Evolutionary conservation across 2,797 vertebrate genomes (phyloP).

Genomic region (Pogonophryne albipinna): DNA sequence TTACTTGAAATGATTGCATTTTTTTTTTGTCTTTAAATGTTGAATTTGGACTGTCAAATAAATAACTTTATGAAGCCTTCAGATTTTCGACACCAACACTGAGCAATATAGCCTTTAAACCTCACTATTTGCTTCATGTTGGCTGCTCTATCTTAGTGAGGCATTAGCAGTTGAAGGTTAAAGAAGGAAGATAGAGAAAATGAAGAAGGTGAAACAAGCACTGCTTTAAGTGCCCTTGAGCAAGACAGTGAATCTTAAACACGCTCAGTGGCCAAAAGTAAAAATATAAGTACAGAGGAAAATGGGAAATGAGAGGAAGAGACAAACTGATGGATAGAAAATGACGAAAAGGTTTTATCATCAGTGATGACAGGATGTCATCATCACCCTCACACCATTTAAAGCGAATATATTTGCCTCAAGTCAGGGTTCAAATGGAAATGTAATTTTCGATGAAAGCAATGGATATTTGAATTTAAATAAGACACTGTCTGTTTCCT

Average conservation of each 20-base stretch:
- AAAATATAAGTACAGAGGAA: constrained; percentile 43
- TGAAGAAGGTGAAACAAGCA: constrained; percentile 35
- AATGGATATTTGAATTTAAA: constrained; percentile 11
- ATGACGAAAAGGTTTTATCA: constrained; percentile 72
- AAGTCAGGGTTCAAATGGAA: constrained; percentile 47
- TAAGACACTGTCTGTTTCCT: constrained; percentile 3
- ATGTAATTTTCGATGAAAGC: constrained; percentile 37
- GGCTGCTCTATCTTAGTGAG: constrained; percentile 5
- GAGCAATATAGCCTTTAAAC: constrained; percentile 6
- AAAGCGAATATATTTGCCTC: constrained; percentile 40
- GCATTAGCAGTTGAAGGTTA: constrained; percentile 11
- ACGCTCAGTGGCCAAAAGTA: constrained; percentile 15
- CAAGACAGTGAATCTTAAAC: constrained; percentile 29
- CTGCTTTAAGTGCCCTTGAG: constrained; percentile 22
- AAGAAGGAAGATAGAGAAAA: constrained; percentile 2
- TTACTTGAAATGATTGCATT: too few species aligned
- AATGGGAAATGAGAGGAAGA: constrained; percentile 32
- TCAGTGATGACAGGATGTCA: constrained; percentile 64
- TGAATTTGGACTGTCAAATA: too few species aligned
- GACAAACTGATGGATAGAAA: constrained; percentile 37
- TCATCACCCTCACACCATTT: constrained; percentile 59
- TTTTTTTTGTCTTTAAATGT: too few species aligned
- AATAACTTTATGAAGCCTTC: too few species aligned
- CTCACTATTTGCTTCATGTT: neutral
- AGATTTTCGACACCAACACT: neutral